Percentiles rank a stretch among this genome's conserved stretches.
phyloP scores from a whole-genome alignment of 1,140 invertebrate species.

The Manduca sexta region DNA sequence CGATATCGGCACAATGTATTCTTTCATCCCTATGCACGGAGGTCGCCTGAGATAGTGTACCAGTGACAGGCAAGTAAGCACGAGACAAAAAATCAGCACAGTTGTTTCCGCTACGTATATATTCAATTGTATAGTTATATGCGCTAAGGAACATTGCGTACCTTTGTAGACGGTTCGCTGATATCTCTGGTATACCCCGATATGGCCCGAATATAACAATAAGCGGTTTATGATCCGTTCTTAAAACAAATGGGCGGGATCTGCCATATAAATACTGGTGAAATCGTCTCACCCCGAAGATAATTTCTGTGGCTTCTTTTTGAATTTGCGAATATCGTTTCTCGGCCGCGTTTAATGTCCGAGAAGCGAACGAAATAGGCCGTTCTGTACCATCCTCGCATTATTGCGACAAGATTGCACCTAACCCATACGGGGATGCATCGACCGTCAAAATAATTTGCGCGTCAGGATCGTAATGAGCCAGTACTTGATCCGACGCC shows the following conservation, averaged over 20 bases:
- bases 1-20: too few relatives aligned
- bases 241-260: constrained; percentile 15
- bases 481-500: too few relatives aligned
- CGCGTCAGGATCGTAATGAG: too few relatives aligned
- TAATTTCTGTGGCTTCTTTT: constrained; percentile 23
- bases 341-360: constrained; percentile 21
- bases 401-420: neutral
- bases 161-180: constrained; percentile 19
- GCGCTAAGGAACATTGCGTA: constrained; percentile 20
- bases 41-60: too few relatives aligned
- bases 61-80: neutral
- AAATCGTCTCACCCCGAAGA: constrained; percentile 21
- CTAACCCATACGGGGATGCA: too few relatives aligned
- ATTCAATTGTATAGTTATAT: constrained; percentile 25
- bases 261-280: constrained; percentile 26
- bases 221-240: constrained; percentile 22
- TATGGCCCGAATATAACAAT: constrained; percentile 22
- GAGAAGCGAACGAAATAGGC: constrained; percentile 6
- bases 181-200: constrained; percentile 19
- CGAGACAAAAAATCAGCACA: constrained; percentile 16
- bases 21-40: too few relatives aligned
- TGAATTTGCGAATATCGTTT: constrained; percentile 21
- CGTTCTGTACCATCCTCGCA: constrained; percentile 6
- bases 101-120: constrained; percentile 21
- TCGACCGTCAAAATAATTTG: too few relatives aligned